Base-by-base conservation (phyloP, 2,888 invertebrate genomes). In the Operophtera brumata region DNA sequence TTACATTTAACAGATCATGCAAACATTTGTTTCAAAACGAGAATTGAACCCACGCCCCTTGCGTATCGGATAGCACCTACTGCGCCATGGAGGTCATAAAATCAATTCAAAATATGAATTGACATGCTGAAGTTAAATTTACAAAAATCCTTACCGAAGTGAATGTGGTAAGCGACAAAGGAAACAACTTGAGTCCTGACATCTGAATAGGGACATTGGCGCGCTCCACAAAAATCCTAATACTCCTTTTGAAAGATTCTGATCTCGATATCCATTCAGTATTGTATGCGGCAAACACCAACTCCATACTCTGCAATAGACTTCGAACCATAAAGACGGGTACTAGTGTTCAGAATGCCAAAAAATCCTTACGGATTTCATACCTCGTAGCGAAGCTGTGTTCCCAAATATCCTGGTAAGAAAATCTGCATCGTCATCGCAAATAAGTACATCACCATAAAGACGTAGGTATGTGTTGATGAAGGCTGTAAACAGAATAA, bases 211-310 rank as follows among this genome's bases (percentile, higher is more conserved):
- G 78, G 2, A 32, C 75, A 40, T 77, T 75, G 2, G 84, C 72
- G 34, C 80, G 74, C 54, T 72, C 74, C 42, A 79, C 68, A 47
- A 85, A 74, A 37, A 84, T 61, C 43, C 55, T 73, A 26, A 85
- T 57, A 60, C 70, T 81, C 34, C 66, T 67, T 63, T 82, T 84
- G 62, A 76, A 84, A 12, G 64, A 49, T 54, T 75, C 70, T 2
- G 77, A 75, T 55, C 76, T 71, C 4, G 75, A 67, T 42, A 83
- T 73, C 86, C 84, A 86, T 49, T 84, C 80, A 56, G 73, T 66
- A 44, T 68, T 68, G 61, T 84, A 86, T 1, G 78, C 82, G n/a
- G 84, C 78, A 43, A 69, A 71, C 13, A 71, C 69, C 48, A 84
- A 54, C 50, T 75, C 64, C 61, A 70, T 57, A 64, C 84, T 82